A percentile compares a stretch with the other conserved stretches of the same genome.
These are phyloP conservation scores for Strigamia maritima DNA, from an alignment of 2,888 invertebrate species.

Conservation along the genomic window DNA sequence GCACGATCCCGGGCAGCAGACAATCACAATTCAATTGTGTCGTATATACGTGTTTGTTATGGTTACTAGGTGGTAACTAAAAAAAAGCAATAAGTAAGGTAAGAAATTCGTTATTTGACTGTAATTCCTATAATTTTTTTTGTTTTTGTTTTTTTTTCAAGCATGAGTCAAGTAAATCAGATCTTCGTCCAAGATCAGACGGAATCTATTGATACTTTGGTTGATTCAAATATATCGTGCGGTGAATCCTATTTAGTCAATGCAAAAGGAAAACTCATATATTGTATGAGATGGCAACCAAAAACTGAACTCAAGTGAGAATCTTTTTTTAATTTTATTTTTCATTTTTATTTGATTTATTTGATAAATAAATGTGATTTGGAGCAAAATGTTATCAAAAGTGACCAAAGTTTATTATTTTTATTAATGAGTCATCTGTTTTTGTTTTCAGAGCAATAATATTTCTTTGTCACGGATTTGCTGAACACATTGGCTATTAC, in stretches of 20 bases:
- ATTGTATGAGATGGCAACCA: not conserved
- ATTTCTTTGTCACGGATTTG: slow-evolving; percentile 47
- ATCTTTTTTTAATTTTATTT: not conserved
- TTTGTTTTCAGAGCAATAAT: slow-evolving; percentile 45
- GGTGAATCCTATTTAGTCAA: not conserved
- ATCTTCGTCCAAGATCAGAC: not conserved
- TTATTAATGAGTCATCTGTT: not conserved
- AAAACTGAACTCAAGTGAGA: not conserved
- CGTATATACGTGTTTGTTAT: no score
- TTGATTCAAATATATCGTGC: not conserved
- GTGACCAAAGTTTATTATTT: not conserved
- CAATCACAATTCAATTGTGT: no score
- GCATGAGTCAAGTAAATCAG: not conserved
- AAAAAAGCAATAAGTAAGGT: no score
- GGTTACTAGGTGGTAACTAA: no score
- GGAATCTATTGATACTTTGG: not conserved
- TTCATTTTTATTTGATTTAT: not conserved
- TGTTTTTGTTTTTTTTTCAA: not conserved
- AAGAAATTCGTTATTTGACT: no score
- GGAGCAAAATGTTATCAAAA: not conserved
- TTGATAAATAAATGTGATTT: not conserved
- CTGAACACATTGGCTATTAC: slow-evolving; percentile 47
- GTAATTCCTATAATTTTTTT: no score
- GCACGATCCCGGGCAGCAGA: no score
- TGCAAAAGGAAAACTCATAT: not conserved